A percentile compares a stretch with the other conserved stretches of the same genome.
Conservation (phyloP, 2,113 vertebrate species). For the Amphiprion ocellaris region DNA sequence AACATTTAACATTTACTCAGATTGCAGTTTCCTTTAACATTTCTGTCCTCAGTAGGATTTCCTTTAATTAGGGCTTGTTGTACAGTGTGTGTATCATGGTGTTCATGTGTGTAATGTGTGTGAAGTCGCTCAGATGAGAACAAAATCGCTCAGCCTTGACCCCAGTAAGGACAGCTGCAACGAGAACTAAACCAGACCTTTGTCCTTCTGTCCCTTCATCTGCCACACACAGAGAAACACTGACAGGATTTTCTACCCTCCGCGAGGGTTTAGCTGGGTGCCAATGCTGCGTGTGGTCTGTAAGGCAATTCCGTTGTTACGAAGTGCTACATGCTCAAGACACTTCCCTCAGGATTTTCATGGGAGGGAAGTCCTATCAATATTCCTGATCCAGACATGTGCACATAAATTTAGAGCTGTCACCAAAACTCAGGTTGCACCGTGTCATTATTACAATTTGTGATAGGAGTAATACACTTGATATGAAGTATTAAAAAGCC, state of each 20-base stretch:
- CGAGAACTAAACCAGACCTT: constrained; percentile 35
- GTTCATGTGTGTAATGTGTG: constrained; percentile 7
- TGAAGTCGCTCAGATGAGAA: constrained; percentile 16
- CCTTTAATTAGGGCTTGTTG: not conserved
- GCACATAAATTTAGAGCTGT: constrained; percentile 39
- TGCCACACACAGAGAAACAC: constrained; percentile 56
- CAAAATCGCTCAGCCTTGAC: not conserved
- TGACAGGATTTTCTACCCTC: constrained; percentile 51
- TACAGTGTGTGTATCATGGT: not conserved
- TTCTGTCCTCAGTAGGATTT: not conserved
- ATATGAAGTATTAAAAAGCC: not conserved
- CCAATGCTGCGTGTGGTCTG: constrained; percentile 79
- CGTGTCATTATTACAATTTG: not conserved
- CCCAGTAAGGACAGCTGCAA: constrained; percentile 49
- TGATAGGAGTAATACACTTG: constrained; percentile 30
- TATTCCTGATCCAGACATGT: constrained; percentile 31
- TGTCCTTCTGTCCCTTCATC: constrained; percentile 17
- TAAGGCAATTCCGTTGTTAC: constrained; percentile 79
- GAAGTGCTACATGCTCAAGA: constrained; percentile 74
- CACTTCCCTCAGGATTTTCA: constrained; percentile 68
- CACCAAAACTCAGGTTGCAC: constrained; percentile 68
- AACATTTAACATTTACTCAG: not conserved
- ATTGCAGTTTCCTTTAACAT: not conserved
- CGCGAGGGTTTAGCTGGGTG: constrained; percentile 50
- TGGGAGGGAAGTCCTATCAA: constrained; percentile 47